Base-by-base conservation (phyloP, 2,113 vertebrate species). In the Neopipo cinnamomea region DNA sequence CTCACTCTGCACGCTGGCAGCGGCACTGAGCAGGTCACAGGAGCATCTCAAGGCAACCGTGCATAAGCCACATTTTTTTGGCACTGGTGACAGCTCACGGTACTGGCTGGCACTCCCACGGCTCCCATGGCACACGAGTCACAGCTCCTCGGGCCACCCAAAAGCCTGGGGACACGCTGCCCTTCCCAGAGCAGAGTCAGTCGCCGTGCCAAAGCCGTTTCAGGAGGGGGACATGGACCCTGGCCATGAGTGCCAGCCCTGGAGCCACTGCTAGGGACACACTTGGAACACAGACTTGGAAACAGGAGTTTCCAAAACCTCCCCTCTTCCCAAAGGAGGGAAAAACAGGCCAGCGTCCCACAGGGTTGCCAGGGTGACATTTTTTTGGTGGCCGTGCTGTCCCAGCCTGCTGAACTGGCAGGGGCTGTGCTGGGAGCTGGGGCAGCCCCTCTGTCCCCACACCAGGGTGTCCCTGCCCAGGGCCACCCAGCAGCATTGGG, bases 21-120 rank as follows among this genome's bases (percentile, higher is more conserved):
- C 0, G 0, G 49, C 18, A 33, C 71, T 22, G 6, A 71, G 35
- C 49, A 5, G 44, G 39, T 44, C 49, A 20, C 5, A 10, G 50
- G 23, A 39, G 30, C 50, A 46, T 73, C 35, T 30, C 33, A 16
- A 56, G 53, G 80, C 58, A 75, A 31, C 22, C 0, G 1, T 5
- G 47, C 63, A 12, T n/a, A 28, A 27, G 44, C 10, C 53, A 1
- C 9, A 1, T 6, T 13, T 20, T 68, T 22, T n/a, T 8, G 8
- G 67, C 11, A 0, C 63, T 8, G 49, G 23, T 0, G 9, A 5
- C 7, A 6, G 33, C 55, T 61, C 41, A 1, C 0, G 0, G 62
- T 62, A 47, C 52, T 84, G 2, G 2, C 77, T 76, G 77, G 80
- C 73, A 59, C 9, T 17, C 14, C 17, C 3, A 1, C 10, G 0